A percentile compares a stretch with the other conserved stretches of the same genome.
These are phyloP conservation scores for Rousettus madagascariensis DNA, from an alignment of 2,797 vertebrate species.

Conservation along the genomic window DNA sequence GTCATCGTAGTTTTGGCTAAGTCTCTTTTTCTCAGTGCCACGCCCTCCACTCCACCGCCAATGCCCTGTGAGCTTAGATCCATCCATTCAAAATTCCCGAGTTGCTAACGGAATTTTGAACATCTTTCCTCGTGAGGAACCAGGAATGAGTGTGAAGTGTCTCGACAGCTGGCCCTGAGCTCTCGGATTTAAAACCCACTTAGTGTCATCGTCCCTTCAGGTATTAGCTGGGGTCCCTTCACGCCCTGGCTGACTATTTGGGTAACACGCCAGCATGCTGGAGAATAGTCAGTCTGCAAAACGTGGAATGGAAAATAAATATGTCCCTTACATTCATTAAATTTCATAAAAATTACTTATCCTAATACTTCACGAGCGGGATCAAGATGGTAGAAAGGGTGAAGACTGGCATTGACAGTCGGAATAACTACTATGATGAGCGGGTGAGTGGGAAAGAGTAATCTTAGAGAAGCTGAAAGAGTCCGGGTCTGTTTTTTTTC, in stretches of 20 bases:
- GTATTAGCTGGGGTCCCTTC: background rate
- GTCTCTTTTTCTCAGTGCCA: background rate
- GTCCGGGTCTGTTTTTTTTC: background rate
- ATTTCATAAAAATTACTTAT: background rate
- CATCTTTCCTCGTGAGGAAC: background rate
- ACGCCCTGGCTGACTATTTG: background rate
- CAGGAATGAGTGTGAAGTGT: background rate
- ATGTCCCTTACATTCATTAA: background rate
- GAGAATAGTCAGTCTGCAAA: background rate
- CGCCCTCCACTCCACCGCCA: too few species aligned
- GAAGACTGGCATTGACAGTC: background rate
- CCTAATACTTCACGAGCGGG: background rate
- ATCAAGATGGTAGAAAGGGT: background rate
- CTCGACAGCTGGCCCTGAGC: background rate
- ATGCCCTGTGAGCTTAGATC: too few species aligned
- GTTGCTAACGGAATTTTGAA: background rate
- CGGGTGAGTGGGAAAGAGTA: background rate
- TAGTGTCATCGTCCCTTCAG: background rate
- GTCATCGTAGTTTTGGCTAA: background rate
- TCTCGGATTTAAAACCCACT: background rate
- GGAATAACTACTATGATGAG: background rate
- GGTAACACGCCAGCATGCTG: background rate
- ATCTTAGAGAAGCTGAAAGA: background rate
- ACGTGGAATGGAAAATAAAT: background rate
- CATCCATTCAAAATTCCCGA: background rate